Evolutionary conservation across 1,140 invertebrate species (phyloP), one percentile per base, ranked within the genome.

Genomic region (Nixonia krombeini): DNA sequence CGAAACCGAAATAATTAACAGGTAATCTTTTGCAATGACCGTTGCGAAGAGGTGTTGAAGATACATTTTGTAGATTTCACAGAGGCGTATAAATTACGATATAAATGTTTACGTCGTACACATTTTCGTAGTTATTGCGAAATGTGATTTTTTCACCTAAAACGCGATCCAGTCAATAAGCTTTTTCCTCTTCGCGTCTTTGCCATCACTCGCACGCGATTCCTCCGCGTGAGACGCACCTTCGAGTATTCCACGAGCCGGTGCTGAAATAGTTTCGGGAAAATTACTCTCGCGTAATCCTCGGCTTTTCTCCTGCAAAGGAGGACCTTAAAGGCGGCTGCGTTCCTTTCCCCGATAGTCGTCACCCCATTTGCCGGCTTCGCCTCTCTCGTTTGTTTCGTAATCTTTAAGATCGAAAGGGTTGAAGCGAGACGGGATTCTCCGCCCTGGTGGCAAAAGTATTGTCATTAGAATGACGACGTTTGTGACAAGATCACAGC

Each of bases 371-470:
- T 83, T 74, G 70, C 76, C 70, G 68, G 71, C 70, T 82, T 80
- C 66, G 72, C 76, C 53, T 72, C 77, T 81, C 81, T 81, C 81
- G 78, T 82, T 85, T 83, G 81, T 84, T 83, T 82, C 81, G 75
- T 83, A 85, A 85, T 83, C 82, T 85, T 85, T 83, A 85, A 84
- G 82, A 85, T 85, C 79, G 80, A 55, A 81, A 82, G 82, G 80
- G 79, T 84, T 79, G 63, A 23, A 68, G 51, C 59, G 46, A 67
- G 52, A 23, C 42, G 67, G 69, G 64, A 67, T 62, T 72, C 44
- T 49, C 37, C n/a, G n/a, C 29, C 16, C 7, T 4, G 55, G 46
- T 70, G 10, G 76, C 12, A 56, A 75, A 84, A 71, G 52, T 82
- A 77, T 82, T 82, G 79, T 78, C 79, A 33, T 21, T 10, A 31